Base-by-base conservation (phyloP, 2,797 vertebrate species). In the Chloroceryle inda region DNA sequence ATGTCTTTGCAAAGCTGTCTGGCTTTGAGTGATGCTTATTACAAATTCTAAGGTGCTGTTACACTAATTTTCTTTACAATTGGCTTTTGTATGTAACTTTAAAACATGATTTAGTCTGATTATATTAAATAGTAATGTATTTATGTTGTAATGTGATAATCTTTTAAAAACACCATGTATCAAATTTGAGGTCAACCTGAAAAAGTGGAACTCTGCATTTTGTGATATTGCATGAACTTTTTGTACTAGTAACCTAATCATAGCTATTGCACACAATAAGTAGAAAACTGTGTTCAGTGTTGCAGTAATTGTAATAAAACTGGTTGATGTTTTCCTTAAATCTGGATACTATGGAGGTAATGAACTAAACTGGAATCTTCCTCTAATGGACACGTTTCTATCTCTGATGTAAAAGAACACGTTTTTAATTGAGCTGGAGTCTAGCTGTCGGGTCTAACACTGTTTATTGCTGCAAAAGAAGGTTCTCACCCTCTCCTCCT, bases 401-500 rank as follows among this genome's bases (percentile, higher is more conserved):
- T 59, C 31, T 73, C 12, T 76, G 63, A 69, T 59, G 26, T 45
- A 50, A 72, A 77, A 71, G 69, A 81, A 27, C 55, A 66, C 7
- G 13, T 52, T 92, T 92, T 84, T 55, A 83, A 71, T 44, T 69
- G 79, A 79, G 73, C 49, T 63, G 59, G 31, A 68, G 59, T 85
- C 76, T 89, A 29, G 71, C 73, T 94, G 73, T 82, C 50, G 45
- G 88, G 85, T 85, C 92, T 85, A 44, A 88, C 64, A 44, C 76
- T 88, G 62, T 69, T 94, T 45, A 69, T 7, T 69, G 26, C 42
- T 92, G 76, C 77, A 93, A 56, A 95, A 82, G 47, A 78, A 87
- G 67, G 90, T 92, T 95, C 94, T 94, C 73, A 45, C 89, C 50
- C 82, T 94, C 49, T 95, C 63, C 64, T 89, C 79, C 53, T 96